These are phyloP conservation scores for Actinia equina DNA, from an alignment of 64 coral and sea anemone genomes.

Conservation along the genomic window DNA sequence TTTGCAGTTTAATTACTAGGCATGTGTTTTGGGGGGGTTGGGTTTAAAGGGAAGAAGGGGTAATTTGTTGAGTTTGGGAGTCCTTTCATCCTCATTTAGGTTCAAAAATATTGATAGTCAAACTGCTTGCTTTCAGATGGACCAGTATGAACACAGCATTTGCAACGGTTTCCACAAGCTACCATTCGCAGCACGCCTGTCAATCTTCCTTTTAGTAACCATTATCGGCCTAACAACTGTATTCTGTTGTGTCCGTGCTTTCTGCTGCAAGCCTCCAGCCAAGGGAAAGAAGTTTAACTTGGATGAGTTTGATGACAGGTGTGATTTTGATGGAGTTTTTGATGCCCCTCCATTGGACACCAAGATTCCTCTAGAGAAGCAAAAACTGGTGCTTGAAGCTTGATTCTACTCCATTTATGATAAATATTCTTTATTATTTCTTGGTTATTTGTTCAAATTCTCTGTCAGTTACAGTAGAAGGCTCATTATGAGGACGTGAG, in stretches of 20 bases:
- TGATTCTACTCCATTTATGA: not conserved
- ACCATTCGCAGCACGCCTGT: conserved; percentile 48
- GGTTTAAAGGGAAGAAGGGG: not conserved
- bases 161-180: conserved; percentile 44
- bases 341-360: conserved; percentile 54
- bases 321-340: conserved; percentile 42
- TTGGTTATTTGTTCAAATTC: not conserved
- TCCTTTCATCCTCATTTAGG: not conserved
- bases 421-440: too few relatives aligned
- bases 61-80: too few relatives aligned
- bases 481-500: too few relatives aligned
- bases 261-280: conserved; percentile 57
- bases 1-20: too few relatives aligned
- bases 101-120: not conserved
- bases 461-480: not conserved
- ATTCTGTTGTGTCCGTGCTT: conserved; percentile 49
- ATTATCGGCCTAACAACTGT: conserved; percentile 35
- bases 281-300: conserved; percentile 48
- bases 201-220: conserved; percentile 30
- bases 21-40: too few relatives aligned
- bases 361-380: conserved; percentile 55
- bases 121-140: not conserved
- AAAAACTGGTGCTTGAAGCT: conserved; percentile 55
- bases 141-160: conserved; percentile 36
- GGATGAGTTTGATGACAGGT: conserved; percentile 60